These are phyloP conservation scores for Sympetrum striolatum DNA, from an alignment of 2,888 invertebrate species.

Conservation along the genomic window DNA sequence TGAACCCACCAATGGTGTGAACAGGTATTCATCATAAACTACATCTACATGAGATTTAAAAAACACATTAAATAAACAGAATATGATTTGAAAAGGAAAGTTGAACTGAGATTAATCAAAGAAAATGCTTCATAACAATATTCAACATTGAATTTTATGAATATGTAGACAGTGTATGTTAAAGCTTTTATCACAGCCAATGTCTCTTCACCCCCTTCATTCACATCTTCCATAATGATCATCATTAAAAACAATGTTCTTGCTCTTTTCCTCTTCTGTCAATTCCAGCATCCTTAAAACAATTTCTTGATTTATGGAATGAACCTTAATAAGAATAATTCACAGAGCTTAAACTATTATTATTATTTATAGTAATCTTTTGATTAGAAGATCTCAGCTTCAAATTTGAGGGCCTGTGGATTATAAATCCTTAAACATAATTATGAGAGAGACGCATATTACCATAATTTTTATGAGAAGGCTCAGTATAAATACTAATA, in stretches of 20 bases:
- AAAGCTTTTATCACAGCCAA: not conserved
- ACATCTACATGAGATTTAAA: not conserved
- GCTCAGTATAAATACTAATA: too few relatives aligned
- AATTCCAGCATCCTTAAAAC: not conserved
- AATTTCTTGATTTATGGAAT: not conserved
- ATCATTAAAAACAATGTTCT: not conserved
- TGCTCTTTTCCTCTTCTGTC: not conserved
- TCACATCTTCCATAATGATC: not conserved
- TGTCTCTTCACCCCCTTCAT: not conserved
- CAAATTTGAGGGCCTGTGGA: too few relatives aligned
- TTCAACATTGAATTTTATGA: not conserved
- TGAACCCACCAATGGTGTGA: not conserved
- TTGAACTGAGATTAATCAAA: not conserved
- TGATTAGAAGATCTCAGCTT: too few relatives aligned
- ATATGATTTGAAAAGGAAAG: not conserved
- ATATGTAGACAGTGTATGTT: too few relatives aligned
- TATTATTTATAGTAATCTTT: too few relatives aligned
- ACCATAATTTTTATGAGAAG: too few relatives aligned
- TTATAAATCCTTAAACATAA: too few relatives aligned
- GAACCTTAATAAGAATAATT: too few relatives aligned
- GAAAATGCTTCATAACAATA: not conserved
- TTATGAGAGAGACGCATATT: too few relatives aligned
- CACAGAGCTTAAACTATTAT: too few relatives aligned
- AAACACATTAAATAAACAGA: not conserved
- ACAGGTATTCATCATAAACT: slow-evolving; percentile 6